Conservation (phyloP, 2,888 invertebrate genomes). For the Acanthococcus lagerstroemiae region DNA sequence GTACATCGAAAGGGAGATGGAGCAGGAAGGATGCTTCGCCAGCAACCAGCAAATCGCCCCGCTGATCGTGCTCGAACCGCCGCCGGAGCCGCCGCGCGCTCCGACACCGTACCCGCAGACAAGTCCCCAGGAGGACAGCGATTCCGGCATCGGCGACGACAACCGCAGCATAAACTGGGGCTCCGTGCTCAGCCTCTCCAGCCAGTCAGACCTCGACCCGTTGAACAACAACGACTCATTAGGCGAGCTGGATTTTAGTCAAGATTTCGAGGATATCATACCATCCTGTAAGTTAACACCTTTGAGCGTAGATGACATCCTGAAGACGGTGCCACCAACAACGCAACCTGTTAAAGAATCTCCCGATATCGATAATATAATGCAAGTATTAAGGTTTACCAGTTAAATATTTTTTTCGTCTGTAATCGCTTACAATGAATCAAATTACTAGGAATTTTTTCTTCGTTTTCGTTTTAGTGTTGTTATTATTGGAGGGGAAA, state of each 20-base stretch:
- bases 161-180: slow-evolving; percentile 76
- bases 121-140: slow-evolving; percentile 38
- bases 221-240: slow-evolving; percentile 60
- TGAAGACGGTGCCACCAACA: slow-evolving; percentile 43
- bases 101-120: slow-evolving; percentile 43
- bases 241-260: slow-evolving; percentile 44
- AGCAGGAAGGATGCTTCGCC: slow-evolving; percentile 45
- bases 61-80: slow-evolving; percentile 43
- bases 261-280: slow-evolving; percentile 47
- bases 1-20: slow-evolving; percentile 80
- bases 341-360: slow-evolving; percentile 16
- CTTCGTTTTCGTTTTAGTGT: neutral
- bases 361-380: slow-evolving; percentile 26
- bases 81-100: slow-evolving; percentile 38
- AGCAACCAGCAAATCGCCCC: slow-evolving; percentile 42
- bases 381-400: slow-evolving; percentile 30
- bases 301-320: slow-evolving; percentile 43
- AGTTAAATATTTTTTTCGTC: slow-evolving; percentile 1
- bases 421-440: neutral
- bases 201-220: slow-evolving; percentile 71
- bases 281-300: slow-evolving; percentile 48
- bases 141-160: slow-evolving; percentile 43
- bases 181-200: slow-evolving; percentile 74
- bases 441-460: slow-evolving; percentile 2
- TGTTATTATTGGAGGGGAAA: no score